Base-by-base conservation (phyloP, 2,888 invertebrate species). In the Metacarcinus magister region DNA sequence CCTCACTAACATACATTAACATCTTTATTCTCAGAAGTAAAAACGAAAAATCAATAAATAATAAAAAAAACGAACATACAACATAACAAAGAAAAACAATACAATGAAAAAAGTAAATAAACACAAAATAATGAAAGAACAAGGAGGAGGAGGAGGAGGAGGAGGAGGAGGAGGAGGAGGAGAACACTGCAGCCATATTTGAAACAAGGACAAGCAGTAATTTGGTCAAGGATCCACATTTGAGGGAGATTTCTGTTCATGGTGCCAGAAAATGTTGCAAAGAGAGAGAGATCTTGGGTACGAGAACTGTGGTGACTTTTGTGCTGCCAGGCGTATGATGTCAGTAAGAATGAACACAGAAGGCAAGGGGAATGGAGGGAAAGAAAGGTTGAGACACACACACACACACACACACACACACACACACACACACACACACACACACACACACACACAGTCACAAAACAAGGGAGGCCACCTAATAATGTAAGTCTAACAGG, bases 401-500 rank as follows among this genome's bases (percentile, higher is more conserved):
- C 60, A 60, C 16, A 16, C 60, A 60, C 60, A 60, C 60, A 60
- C 60, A 60, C 60, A 60, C 60, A 60, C 60, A 60, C 60, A 60
- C 60, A 60, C 60, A 60, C 60, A 60, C 60, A 60, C 60, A 60
- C 60, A 60, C 60, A 60, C 60, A 60, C 60, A 60, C 60, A 60
- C 60, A 60, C 60, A 60, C 60, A 60, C 60, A 60, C 60, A 60
- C 60, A 60, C 60, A 60, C 60, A 60, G 13, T 13, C 60, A 60
- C 60, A 60, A 7, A 60, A 48, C 48, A 5, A 48, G 7, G 13
- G 7, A 48, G 7, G 48, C 13, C 48, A 48, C 48, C 48, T 8
- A 48, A 48, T 13, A 48, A 48, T 48, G 13, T 48, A n/a, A 48
- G 13, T 48, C 48, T 48, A n/a, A 48, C 48, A 48, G 48, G 60